Evolutionary conservation across 2,797 vertebrate genomes (phyloP).

Genomic region (Hippopotamyrus pictus): DNA sequence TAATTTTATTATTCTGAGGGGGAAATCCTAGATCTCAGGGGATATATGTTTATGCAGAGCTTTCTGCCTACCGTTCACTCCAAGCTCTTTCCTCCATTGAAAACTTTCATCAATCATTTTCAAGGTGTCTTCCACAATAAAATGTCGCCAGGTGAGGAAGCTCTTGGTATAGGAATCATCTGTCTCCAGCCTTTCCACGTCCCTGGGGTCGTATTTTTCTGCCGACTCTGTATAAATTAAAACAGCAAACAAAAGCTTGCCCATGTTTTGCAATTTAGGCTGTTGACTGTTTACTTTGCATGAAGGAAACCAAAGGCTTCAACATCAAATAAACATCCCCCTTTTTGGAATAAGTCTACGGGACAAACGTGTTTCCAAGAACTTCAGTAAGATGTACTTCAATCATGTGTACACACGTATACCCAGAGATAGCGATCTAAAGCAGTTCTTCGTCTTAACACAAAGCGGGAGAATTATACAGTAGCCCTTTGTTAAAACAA

Average conservation of each 20-base stretch:
- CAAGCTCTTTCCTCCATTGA: slow-evolving; percentile 87
- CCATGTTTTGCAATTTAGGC: background rate
- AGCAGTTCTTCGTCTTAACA: background rate
- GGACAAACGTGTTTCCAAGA: background rate
- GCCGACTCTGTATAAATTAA: slow-evolving; percentile 61
- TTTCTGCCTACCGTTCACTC: slow-evolving; percentile 74
- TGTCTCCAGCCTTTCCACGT: slow-evolving; percentile 78
- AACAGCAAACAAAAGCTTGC: background rate
- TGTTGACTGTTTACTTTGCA: background rate
- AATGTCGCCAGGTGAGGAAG: slow-evolving; percentile 77
- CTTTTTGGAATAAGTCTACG: background rate
- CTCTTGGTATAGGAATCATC: slow-evolving; percentile 76
- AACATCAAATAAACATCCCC: background rate
- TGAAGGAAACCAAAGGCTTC: background rate
- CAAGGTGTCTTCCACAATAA: slow-evolving; percentile 77
- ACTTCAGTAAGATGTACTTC: background rate
- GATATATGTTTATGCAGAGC: background rate
- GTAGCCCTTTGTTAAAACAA: background rate
- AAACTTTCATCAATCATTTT: slow-evolving; percentile 98
- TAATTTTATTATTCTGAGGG: background rate
- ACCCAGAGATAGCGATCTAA: background rate
- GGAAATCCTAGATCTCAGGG: background rate
- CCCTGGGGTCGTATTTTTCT: slow-evolving; percentile 86
- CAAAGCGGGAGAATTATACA: background rate
- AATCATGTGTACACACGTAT: background rate